A percentile compares a stretch with the other conserved stretches of the same genome.
Evolutionary conservation across 2,797 vertebrate species (phyloP).

Genomic region (Apogon hyalosoma): DNA sequence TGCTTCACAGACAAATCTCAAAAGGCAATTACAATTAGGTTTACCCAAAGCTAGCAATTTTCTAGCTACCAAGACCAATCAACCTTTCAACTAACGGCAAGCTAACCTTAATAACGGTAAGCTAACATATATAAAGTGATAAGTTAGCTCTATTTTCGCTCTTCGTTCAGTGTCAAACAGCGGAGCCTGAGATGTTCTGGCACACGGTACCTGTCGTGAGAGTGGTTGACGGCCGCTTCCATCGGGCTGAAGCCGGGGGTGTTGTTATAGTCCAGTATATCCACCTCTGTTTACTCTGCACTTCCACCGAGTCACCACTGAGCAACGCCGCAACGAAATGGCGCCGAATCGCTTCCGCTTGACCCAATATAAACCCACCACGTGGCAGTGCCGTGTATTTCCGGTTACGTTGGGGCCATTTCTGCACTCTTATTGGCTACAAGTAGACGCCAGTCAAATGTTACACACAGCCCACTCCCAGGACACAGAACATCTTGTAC

Average conservation of each 20-base stretch:
- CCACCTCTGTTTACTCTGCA: constrained; percentile 47
- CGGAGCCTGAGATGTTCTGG: background rate
- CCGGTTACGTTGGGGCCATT: constrained; percentile 29
- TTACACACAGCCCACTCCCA: background rate
- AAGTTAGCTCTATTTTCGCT: too few relatives aligned
- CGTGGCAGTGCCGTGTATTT: constrained; percentile 53
- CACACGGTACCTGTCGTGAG: constrained; percentile 83
- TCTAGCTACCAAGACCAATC: constrained; percentile 3
- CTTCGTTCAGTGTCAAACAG: too few relatives aligned
- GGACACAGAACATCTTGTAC: constrained; percentile 50
- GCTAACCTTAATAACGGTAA: constrained; percentile 25
- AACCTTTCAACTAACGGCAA: constrained; percentile 2
- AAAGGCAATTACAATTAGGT: rapidly evolving
- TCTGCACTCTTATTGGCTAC: constrained; percentile 57
- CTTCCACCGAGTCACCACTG: constrained; percentile 1
- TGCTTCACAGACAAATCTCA: too few relatives aligned
- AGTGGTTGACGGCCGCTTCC: constrained; percentile 84
- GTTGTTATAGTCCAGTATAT: constrained; percentile 66
- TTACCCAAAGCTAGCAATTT: too few relatives aligned
- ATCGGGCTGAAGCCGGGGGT: constrained; percentile 78
- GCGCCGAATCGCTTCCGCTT: constrained; percentile 88
- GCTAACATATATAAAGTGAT: constrained; percentile 32
- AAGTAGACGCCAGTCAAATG: constrained; percentile 23
- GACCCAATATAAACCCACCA: constrained; percentile 86
- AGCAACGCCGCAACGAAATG: constrained; percentile 89